A percentile compares a stretch with the other conserved stretches of the same genome.
phyloP scores from a whole-genome alignment of 2,888 invertebrate genomes.

The Dusona sp. region DNA sequence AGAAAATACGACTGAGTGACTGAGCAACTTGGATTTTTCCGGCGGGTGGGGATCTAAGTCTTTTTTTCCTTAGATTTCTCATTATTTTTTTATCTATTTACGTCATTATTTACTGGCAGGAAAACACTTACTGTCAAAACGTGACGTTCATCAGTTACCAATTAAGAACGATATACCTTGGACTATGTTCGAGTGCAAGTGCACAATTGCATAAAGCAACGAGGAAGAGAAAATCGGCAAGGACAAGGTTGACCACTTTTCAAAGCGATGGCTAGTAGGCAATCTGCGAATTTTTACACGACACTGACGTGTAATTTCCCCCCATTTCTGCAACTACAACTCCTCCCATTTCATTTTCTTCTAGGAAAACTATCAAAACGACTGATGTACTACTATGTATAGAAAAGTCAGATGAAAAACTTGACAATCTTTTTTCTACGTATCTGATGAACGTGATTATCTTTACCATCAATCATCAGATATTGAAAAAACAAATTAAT shows the following conservation, averaged over 20 bases:
- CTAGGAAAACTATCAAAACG: not conserved
- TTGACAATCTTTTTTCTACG: not conserved
- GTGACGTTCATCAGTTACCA: not conserved
- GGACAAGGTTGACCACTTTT: conserved; percentile 44
- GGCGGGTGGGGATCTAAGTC: not conserved
- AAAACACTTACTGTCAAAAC: not conserved
- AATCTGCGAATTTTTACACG: not conserved
- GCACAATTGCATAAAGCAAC: conserved; percentile 42
- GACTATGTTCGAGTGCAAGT: not conserved
- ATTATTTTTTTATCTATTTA: not conserved
- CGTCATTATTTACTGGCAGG: not conserved
- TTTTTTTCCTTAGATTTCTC: not conserved
- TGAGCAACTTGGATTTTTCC: conserved; percentile 1
- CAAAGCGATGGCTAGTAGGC: conserved; percentile 36
- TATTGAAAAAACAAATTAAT: too few species aligned
- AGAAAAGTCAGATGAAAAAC: not conserved
- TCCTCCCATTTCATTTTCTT: not conserved
- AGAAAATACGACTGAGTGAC: not conserved
- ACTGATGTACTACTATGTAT: not conserved
- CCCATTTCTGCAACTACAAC: not conserved
- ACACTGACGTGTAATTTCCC: not conserved
- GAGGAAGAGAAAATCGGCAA: conserved; percentile 61
- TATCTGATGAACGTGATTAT: not conserved
- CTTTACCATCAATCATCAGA: too few species aligned
- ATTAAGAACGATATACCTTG: not conserved